A percentile compares a stretch with the other conserved stretches of the same genome.
Evolutionary conservation across 2,113 vertebrate genomes (phyloP).

Genomic region (Scopus umbretta): DNA sequence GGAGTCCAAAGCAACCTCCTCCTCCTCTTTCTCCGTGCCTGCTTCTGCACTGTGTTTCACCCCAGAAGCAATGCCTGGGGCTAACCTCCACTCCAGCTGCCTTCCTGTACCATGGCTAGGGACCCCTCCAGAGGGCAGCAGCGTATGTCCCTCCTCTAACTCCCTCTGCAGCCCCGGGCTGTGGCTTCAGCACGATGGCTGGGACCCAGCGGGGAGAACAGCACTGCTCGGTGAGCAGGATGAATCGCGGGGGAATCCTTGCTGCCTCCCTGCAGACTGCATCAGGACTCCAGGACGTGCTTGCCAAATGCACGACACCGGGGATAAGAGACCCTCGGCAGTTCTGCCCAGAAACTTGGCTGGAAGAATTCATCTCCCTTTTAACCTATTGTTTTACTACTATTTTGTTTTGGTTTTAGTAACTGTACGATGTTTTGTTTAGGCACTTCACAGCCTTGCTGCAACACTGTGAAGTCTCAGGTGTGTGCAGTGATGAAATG

Average conservation of each 20-base stretch:
- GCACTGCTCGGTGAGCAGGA: background rate
- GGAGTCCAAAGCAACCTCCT: background rate
- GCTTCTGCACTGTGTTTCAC: background rate
- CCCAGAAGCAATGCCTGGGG: background rate
- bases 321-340: background rate
- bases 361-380: background rate
- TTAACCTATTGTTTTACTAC: background rate
- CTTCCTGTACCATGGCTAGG: background rate
- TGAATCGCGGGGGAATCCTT: background rate
- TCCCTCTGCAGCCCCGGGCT: accelerated
- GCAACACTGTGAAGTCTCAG: background rate
- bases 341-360: background rate
- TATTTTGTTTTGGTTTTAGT: background rate
- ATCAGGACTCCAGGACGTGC: background rate
- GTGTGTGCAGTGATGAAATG: background rate
- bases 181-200: background rate
- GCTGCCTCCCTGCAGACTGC: background rate
- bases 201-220: accelerated
- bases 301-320: background rate
- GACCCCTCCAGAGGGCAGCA: background rate
- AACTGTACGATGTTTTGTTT: background rate
- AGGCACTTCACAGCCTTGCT: background rate
- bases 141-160: too few relatives aligned
- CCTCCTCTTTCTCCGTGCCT: background rate
- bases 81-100: too few relatives aligned